Evolutionary conservation across 2,113 vertebrate genomes (phyloP), one percentile per base, ranked within the genome.

Genomic region (Nesoenas mayeri): DNA sequence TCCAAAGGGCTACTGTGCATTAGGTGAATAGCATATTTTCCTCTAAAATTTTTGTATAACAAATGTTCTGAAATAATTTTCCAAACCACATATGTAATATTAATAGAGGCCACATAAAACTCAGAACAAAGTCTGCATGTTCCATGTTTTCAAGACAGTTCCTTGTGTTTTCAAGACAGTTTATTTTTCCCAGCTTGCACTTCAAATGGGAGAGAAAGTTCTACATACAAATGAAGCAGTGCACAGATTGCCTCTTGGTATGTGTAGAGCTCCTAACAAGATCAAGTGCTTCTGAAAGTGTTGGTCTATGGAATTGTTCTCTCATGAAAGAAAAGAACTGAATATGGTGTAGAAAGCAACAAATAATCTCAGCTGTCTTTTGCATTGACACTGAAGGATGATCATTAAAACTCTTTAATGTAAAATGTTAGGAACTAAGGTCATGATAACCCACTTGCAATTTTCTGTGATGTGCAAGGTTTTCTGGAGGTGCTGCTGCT

Each of bases 381-480:
- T 40, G 44, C 26, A 72, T 22, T 56, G 53, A 24, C 3, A 2
- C 20, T 34, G 47, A 44, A 40, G 67, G 58, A 28, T 21, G 31
- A 40, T 21, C 53, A 6, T n/a, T n/a, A 19, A 70, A 79, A 50
- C 64, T n/a, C 38, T 70, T 34, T 31, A 67, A 24, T 16, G 51
- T n/a, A 58, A 72, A 73, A 26, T 31, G 36, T 65, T 42, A 62
- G 56, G 32, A 83, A 16, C 8, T 5, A 6, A 48, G 10, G 24
- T 71, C 12, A 10, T 8, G 19, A 62, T 17, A 19, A 7, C 17
- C 4, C 0, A 0, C 72, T 51, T 53, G 32, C 47, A 53, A 34
- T 38, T 22, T 60, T 51, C 58, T 26, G 10, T 44, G 62, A 25
- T 17, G 18, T 17, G 3, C 38, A 40, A 48, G 25, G 18, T 79